These are phyloP conservation scores for Halictus quadricinctus DNA, from an alignment of 2,888 invertebrate genomes.

Conservation along the genomic window DNA sequence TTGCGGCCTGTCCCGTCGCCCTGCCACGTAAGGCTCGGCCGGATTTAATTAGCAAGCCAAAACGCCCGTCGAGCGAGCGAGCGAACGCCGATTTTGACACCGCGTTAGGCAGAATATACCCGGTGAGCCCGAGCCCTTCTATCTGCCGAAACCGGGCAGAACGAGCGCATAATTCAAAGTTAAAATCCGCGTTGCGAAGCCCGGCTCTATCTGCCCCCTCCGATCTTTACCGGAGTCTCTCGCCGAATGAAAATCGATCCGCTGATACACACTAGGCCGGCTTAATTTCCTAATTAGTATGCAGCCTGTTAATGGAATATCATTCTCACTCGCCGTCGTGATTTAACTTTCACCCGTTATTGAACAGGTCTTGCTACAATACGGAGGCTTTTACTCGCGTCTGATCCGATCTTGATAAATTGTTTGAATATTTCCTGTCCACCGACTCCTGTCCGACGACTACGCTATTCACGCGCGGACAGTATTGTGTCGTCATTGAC, in stretches of 20 bases:
- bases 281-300: constrained; percentile 35
- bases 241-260: background rate
- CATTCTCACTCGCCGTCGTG: constrained; percentile 16
- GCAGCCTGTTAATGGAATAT: constrained; percentile 40
- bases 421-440: background rate
- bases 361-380: background rate
- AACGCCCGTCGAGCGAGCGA: constrained; percentile 15
- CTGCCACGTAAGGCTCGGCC: constrained; percentile 56
- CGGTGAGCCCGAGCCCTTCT: background rate
- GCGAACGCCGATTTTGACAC: constrained; percentile 59
- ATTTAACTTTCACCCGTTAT: constrained; percentile 1
- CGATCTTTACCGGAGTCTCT: constrained; percentile 12
- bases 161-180: constrained; percentile 22
- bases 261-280: background rate
- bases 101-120: constrained; percentile 5
- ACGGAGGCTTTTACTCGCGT: background rate
- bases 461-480: background rate
- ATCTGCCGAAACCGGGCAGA: constrained; percentile 4
- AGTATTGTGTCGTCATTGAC: background rate
- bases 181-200: constrained; percentile 5
- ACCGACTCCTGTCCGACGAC: background rate
- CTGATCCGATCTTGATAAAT: constrained; percentile 2
- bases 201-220: background rate
- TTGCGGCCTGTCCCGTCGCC: constrained; percentile 54
- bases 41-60: constrained; percentile 64